Base-by-base conservation (phyloP, 2,113 vertebrate species). In the Oncorhynchus nerka region DNA sequence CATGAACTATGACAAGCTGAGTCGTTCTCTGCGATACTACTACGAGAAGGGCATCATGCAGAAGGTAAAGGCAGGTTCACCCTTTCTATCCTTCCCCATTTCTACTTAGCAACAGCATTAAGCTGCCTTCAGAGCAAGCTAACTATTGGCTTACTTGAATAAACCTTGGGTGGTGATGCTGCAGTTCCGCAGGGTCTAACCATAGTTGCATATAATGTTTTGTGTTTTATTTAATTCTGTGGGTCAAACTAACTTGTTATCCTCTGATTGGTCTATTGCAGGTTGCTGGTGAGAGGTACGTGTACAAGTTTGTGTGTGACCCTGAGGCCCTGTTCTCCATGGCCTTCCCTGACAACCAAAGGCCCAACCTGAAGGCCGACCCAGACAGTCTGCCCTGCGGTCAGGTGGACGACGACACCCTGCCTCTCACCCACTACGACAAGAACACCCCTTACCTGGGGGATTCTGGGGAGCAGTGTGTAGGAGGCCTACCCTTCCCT, bases 41-140 rank as follows among this genome's bases (percentile, higher is more conserved):
- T 99, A 99, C 0, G 97, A 99, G 91, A 99, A 99, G 86, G 97
- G 97, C 90, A 99, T 99, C 92, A 99, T 99, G 97, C 97, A 99
- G 92, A 99, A 99, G 97, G 97, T 91, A 81, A 91, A 89, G 89
- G 84, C 88, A 86, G 77, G 86, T 89, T 86, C 81, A 78, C 24
- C 15, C 24, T 87, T 87, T 67, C 11, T 73, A 70, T 64, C 26
- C 48, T 71, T 8, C 49, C 77, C 32, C 9, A 28, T 61, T 28
- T 48, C n/a, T 71, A 16, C 75, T 32, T 7, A 20, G 57, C 34
- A 71, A 64, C 34, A 62, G 30, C 69, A 28, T 13, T 15, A n/a
- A 48, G 51, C 51, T 19, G 51, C 51, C 16, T 55, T 55, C 9
- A 9, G 8, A 11, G 39, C 34, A 39, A 45, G 9, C 39, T 45